Evolutionary conservation across 2,113 vertebrate species (phyloP).

Genomic region (Sturnus vulgaris): DNA sequence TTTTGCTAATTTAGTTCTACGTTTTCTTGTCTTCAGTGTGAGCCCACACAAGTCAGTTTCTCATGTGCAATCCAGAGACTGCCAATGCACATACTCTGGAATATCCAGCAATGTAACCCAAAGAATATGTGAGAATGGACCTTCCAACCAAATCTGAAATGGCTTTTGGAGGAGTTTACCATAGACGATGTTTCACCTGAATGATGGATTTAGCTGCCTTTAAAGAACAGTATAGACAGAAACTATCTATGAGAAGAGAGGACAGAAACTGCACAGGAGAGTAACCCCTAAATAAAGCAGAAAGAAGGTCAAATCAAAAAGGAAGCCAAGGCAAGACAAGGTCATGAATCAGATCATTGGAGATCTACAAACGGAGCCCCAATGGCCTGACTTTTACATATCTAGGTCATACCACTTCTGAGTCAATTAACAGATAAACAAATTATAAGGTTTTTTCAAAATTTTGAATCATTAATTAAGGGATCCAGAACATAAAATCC

Average conservation of each 20-base stretch:
- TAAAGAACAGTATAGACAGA: background rate
- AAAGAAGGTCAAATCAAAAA: background rate
- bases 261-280: background rate
- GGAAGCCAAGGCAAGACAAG: background rate
- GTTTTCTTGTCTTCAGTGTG: background rate
- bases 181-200: background rate
- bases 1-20: background rate
- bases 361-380: background rate
- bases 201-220: background rate
- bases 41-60: background rate
- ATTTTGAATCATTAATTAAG: conserved; percentile 17
- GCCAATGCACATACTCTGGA: background rate
- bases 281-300: background rate
- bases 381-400: background rate
- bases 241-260: background rate
- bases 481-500: background rate
- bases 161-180: background rate
- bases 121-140: background rate
- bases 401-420: background rate
- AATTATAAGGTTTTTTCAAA: background rate
- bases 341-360: background rate
- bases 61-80: background rate
- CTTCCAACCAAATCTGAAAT: background rate
- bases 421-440: background rate
- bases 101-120: background rate